phyloP scores from a whole-genome alignment of 1,140 invertebrate genomes.

The Philaenus spumarius region DNA sequence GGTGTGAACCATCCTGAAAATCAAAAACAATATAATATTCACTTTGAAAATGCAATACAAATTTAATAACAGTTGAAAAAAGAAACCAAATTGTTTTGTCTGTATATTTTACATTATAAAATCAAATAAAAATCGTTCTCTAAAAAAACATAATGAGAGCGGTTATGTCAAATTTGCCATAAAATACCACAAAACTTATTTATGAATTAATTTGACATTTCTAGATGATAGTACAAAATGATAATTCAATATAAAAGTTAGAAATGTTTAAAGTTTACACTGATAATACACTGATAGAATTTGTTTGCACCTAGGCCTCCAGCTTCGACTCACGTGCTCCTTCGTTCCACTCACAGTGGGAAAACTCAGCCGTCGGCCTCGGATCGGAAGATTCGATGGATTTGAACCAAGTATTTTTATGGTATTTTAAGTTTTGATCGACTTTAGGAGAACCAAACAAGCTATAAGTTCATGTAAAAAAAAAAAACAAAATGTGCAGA shows the following conservation, averaged over 20 bases:
- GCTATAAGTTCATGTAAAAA: no score
- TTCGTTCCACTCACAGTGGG: no score
- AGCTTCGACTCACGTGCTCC: no score
- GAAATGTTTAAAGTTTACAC: not conserved
- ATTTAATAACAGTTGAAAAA: not conserved
- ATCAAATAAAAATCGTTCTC: not conserved
- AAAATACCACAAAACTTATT: not conserved
- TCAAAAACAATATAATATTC: conserved; percentile 23
- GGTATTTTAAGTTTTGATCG: no score
- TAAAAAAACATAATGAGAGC: not conserved
- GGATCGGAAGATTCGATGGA: no score
- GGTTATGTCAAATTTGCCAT: not conserved
- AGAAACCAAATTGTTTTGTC: not conserved
- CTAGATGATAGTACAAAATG: conserved; percentile 2
- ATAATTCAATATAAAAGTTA: not conserved
- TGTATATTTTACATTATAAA: not conserved
- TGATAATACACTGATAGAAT: no score
- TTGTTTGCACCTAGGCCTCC: no score
- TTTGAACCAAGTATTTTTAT: no score
- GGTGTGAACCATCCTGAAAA: conserved; percentile 77
- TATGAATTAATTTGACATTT: not conserved
- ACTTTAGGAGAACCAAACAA: no score
- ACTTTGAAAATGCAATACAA: not conserved
- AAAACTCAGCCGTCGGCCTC: no score
- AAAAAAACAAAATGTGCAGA: no score